These are phyloP conservation scores for Podargus strigoides DNA, from an alignment of 2,797 vertebrate species.

Conservation along the genomic window DNA sequence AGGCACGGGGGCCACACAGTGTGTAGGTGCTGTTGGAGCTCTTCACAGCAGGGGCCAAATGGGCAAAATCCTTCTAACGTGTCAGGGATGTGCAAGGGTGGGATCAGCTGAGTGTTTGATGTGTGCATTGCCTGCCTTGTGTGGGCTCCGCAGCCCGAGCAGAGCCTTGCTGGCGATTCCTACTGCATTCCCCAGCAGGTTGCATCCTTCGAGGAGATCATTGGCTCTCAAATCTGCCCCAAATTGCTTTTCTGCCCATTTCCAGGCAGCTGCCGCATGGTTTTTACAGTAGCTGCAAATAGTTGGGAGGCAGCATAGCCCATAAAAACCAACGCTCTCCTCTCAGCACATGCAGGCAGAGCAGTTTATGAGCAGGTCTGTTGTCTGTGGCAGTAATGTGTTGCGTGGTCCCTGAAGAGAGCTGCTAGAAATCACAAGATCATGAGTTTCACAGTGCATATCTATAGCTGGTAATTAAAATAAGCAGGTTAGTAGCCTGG, in stretches of 20 bases:
- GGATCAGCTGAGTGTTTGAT: not conserved
- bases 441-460: not conserved
- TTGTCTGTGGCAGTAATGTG: not conserved
- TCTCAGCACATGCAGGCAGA: not conserved
- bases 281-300: slow-evolving; percentile 26
- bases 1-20: not conserved
- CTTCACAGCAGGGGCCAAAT: not conserved
- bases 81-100: not conserved
- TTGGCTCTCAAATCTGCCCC: not conserved
- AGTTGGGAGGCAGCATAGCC: not conserved
- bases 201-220: not conserved
- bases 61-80: not conserved
- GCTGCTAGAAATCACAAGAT: not conserved
- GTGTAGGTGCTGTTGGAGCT: not conserved
- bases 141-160: not conserved
- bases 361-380: not conserved
- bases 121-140: not conserved
- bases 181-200: not conserved
- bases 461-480: slow-evolving; percentile 34
- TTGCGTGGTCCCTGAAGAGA: not conserved
- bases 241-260: not conserved
- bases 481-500: not conserved
- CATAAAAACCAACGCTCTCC: not conserved
- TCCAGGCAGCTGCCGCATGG: accelerated
- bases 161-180: not conserved